These are phyloP conservation scores for Temnopleurus reevesii DNA, from an alignment of 53 echinoderm and acorn worm genomes.

Conservation along the genomic window DNA sequence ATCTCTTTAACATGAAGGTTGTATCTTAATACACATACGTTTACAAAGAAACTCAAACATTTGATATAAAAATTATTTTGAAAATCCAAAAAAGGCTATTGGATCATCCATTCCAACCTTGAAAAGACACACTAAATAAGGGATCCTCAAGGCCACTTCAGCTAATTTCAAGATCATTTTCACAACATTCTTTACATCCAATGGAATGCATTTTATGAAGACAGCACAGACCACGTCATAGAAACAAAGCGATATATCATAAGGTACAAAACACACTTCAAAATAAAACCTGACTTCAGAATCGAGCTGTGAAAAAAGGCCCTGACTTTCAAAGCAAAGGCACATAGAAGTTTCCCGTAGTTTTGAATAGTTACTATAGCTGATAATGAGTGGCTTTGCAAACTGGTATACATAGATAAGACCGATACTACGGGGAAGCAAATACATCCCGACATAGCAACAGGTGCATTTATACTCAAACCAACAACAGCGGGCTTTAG, in stretches of 20 bases:
- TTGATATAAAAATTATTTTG: not conserved
- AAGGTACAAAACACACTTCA: not conserved
- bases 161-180: not conserved
- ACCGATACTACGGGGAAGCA: too few relatives aligned
- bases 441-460: too few relatives aligned
- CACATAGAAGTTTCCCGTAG: too few relatives aligned
- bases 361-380: too few relatives aligned
- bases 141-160: not conserved
- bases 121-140: not conserved
- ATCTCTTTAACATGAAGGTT: too few relatives aligned
- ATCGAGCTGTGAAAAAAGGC: too few relatives aligned
- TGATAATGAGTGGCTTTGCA: too few relatives aligned
- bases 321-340: not conserved
- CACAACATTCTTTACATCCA: not conserved
- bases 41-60: too few relatives aligned
- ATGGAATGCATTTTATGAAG: constrained; percentile 5
- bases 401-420: too few relatives aligned
- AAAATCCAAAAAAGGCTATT: not conserved
- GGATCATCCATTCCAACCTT: not conserved
- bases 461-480: too few relatives aligned
- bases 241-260: not conserved
- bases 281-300: not conserved
- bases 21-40: too few relatives aligned
- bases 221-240: not conserved
- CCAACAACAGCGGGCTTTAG: too few relatives aligned